Percentiles rank a stretch among this genome's conserved stretches.
These are phyloP conservation scores for Beroe forskalii DNA, from an alignment of 37 sponge, comb jelly and placozoan species.

Conservation along the genomic window DNA sequence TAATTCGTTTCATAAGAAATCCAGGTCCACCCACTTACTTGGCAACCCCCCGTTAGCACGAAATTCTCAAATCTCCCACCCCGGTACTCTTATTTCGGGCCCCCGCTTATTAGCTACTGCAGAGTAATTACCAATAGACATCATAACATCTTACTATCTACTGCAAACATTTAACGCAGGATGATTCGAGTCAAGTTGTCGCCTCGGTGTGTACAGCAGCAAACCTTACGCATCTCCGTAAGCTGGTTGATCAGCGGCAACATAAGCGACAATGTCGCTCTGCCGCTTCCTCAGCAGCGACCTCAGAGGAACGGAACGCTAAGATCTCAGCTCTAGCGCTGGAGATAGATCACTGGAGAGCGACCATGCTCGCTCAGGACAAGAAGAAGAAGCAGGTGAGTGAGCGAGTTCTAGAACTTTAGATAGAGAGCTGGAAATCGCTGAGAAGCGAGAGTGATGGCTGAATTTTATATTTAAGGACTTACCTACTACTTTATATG, in stretches of 20 bases:
- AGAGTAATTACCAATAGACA: neutral
- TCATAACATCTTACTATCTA: too few species aligned
- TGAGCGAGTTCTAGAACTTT: too few species aligned
- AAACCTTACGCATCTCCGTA: neutral
- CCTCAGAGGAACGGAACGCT: neutral
- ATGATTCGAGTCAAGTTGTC: conserved; percentile 1
- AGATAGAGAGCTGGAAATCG: too few species aligned
- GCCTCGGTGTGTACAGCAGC: neutral
- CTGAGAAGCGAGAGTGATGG: too few species aligned
- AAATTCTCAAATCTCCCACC: too few species aligned
- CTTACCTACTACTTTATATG: too few species aligned
- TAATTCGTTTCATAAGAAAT: too few species aligned
- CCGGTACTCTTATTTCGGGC: too few species aligned
- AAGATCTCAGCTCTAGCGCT: conserved; percentile 47
- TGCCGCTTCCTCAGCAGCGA: neutral
- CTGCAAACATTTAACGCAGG: conserved; percentile 22
- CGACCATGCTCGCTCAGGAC: conserved; percentile 43
- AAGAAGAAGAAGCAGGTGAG: conserved; percentile 37
- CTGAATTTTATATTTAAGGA: too few species aligned
- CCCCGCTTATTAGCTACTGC: too few species aligned
- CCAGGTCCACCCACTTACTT: too few species aligned
- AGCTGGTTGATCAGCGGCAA: neutral
- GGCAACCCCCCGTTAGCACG: too few species aligned
- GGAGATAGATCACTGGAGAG: conserved; percentile 58
- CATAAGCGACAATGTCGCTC: neutral